These are phyloP conservation scores for Plecturocebus donacophilus DNA, from an alignment of 2,113 vertebrate genomes.

Conservation along the genomic window DNA sequence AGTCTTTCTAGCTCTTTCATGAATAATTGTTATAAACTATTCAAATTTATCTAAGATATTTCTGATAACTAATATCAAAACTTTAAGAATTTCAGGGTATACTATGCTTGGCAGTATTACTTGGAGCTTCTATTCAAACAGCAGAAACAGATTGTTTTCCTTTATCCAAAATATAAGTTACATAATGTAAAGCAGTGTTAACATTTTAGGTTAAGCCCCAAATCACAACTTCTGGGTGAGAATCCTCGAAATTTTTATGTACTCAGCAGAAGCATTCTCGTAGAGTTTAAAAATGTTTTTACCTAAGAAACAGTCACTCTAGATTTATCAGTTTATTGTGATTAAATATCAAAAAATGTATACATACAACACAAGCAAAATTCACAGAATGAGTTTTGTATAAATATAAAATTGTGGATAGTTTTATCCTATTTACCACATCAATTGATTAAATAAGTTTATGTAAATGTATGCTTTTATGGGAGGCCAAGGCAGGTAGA, in stretches of 20 bases:
- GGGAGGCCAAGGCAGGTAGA: no score
- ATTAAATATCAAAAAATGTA: constrained; percentile 10
- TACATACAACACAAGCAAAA: neutral
- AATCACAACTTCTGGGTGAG: neutral
- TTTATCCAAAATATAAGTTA: constrained; percentile 28
- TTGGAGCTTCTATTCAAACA: neutral
- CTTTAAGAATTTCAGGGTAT: neutral
- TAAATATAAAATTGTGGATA: neutral
- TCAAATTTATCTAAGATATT: neutral
- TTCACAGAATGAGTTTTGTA: neutral
- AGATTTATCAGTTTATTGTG: constrained; percentile 47
- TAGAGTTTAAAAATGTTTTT: constrained; percentile 28
- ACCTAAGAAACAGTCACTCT: constrained; percentile 13
- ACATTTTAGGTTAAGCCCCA: neutral
- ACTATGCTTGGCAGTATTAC: neutral
- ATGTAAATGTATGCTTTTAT: neutral
- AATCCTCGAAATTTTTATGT: constrained; percentile 13
- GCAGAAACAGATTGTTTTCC: neutral
- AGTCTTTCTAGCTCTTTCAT: neutral
- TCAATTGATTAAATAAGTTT: neutral
- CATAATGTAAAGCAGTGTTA: neutral
- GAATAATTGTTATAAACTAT: neutral
- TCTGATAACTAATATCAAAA: neutral
- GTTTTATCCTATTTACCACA: constrained; percentile 17
- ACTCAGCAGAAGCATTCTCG: neutral